These are phyloP conservation scores for Bradypodion ventrale DNA, from an alignment of 2,797 vertebrate genomes.

Conservation along the genomic window DNA sequence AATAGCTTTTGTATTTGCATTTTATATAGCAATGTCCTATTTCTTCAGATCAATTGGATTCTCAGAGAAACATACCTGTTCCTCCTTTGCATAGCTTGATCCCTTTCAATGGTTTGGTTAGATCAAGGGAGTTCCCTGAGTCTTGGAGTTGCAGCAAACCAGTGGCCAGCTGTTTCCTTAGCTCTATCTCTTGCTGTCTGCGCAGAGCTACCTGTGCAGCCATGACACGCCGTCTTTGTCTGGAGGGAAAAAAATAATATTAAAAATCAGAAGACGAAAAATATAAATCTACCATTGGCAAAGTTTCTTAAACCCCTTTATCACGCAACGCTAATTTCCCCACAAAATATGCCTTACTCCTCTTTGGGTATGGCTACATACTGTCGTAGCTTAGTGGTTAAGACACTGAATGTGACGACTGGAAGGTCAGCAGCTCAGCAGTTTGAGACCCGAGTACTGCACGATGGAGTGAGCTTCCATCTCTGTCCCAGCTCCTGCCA, in stretches of 20 bases:
- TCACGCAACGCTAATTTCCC: not conserved
- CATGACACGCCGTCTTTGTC: conserved; percentile 68
- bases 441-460: too few relatives aligned
- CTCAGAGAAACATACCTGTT: conserved; percentile 38
- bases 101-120: conserved; percentile 38
- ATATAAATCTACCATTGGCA: not conserved
- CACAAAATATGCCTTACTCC: not conserved
- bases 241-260: conserved; percentile 11
- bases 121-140: not conserved
- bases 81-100: not conserved
- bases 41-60: too few relatives aligned
- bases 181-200: conserved; percentile 65
- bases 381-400: too few relatives aligned
- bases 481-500: too few relatives aligned
- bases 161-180: conserved; percentile 56
- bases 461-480: too few relatives aligned
- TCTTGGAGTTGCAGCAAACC: conserved; percentile 35
- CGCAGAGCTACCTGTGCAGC: conserved; percentile 70
- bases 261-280: not conserved
- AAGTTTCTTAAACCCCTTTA: not conserved
- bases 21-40: not conserved
- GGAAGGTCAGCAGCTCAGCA: too few relatives aligned
- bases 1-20: not conserved
- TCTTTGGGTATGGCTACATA: not conserved
- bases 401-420: too few relatives aligned